Base-by-base conservation (phyloP, 2,797 vertebrate species). In the Chromobotia macracanthus region DNA sequence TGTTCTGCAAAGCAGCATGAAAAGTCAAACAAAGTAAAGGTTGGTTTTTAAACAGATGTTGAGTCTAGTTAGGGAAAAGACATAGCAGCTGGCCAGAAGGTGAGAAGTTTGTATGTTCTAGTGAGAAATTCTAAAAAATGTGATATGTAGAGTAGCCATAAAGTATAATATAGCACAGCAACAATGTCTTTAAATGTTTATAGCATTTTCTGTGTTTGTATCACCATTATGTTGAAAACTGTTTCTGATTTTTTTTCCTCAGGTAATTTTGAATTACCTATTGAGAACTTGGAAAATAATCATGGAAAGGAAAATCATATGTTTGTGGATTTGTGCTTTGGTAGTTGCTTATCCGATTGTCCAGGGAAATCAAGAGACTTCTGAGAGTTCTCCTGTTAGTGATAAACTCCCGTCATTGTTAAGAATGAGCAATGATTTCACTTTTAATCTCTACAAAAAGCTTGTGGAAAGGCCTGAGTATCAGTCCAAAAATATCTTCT, bases 401-500 rank as follows among this genome's bases (percentile, higher is more conserved):
- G 58, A 28, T 6, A 72, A 28, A 67, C 86, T 56, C 2, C 0
- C 86, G 31, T 81, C 83, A 3, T 44, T 87, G 64, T 75, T 65
- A 3, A 50, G 84, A 19, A 87, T 86, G 7, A 96, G 95, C 82
- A 87, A 89, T 60, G 87, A 79, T 0, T 99, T 98, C 87, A 92
- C 94, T n/a, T 93, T 93, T 79, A 87, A 83, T 3, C 87, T 99
- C 61, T 97, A 94, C 89, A 92, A 81, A 85, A 91, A 90, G 13
- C 77, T 97, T 63, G 84, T 88, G 38, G 80, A 86, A 79, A 80
- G 1, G 0, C 10, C 87, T 0, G 75, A 84, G 38, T 84, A 82
- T 18, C 88, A 88, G 12, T 80, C 67, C 31, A 84, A 89, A 81
- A 98, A 98, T 41, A 16, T 96, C 81, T 94, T 98, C 88, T 95